Evolutionary conservation across 2,113 vertebrate genomes (phyloP).

Genomic region (Passer montanus): DNA sequence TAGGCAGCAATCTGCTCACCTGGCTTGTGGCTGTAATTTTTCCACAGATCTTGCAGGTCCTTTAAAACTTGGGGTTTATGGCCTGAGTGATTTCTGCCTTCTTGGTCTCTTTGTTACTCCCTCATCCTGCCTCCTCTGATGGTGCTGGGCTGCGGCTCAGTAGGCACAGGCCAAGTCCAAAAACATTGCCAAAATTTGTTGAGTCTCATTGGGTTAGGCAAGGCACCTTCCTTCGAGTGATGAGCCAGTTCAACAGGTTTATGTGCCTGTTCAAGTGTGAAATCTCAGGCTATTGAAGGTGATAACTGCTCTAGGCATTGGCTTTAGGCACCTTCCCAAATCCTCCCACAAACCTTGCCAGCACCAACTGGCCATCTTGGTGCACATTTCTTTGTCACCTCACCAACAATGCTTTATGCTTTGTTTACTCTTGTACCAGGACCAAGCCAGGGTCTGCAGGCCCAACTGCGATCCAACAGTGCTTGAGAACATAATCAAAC

Average conservation of each 20-base stretch:
- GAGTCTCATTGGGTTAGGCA: neutral
- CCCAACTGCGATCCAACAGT: rapidly evolving
- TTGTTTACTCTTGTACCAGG: neutral
- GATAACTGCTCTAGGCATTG: neutral
- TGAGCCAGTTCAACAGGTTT: neutral
- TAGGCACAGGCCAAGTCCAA: neutral
- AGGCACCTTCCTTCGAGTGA: neutral
- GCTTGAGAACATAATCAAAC: neutral
- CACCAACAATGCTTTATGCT: neutral
- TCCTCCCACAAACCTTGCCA: neutral
- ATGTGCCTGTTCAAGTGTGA: neutral
- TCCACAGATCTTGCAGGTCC: neutral
- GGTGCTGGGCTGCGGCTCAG: neutral
- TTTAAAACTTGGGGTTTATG: neutral
- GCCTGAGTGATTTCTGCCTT: neutral
- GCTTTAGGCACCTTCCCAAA: neutral
- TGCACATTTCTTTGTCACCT: neutral
- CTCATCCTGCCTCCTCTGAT: neutral
- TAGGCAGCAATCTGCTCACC: neutral
- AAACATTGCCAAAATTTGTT: rapidly evolving
- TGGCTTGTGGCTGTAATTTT: neutral
- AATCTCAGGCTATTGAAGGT: rapidly evolving
- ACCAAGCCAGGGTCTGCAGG: neutral
- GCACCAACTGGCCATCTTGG: rapidly evolving
- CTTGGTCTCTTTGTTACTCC: neutral